Conservation (phyloP, 2,888 invertebrate genomes). For the Andrena fulva region DNA sequence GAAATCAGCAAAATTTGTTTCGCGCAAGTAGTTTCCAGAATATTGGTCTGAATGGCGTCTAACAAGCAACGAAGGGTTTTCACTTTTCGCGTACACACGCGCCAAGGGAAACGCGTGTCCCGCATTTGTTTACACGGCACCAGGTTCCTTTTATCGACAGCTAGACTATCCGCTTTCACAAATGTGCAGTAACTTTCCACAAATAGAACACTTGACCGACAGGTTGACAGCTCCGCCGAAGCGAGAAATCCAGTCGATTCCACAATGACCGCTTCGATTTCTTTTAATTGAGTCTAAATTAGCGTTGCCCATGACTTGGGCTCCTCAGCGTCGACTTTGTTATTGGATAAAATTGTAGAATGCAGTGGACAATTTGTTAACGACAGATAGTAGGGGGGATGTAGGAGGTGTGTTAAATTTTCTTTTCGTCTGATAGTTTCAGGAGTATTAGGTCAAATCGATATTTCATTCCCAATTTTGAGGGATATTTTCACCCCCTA, state of each 20-base stretch:
- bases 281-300: slow-evolving; percentile 21
- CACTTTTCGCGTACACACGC: slow-evolving; percentile 2
- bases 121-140: slow-evolving; percentile 56
- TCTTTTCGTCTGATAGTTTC: no score
- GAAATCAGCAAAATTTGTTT: background rate
- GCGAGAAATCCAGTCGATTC: slow-evolving; percentile 10
- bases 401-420: no score
- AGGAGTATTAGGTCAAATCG: no score
- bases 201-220: slow-evolving; percentile 54
- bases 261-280: slow-evolving; percentile 14
- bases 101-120: slow-evolving; percentile 44
- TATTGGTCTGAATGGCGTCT: background rate
- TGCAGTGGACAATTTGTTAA: no score
- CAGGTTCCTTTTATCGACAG: slow-evolving; percentile 62
- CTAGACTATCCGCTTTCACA: slow-evolving; percentile 63
- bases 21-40: background rate
- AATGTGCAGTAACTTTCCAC: slow-evolving; percentile 65
- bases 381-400: no score
- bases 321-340: background rate
- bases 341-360: background rate
- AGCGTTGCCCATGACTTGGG: background rate
- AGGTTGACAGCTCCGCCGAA: slow-evolving; percentile 45
- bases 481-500: no score
- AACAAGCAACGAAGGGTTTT: background rate
- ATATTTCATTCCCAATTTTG: no score